These are phyloP conservation scores for Fragum fragum DNA, from an alignment of 2,888 invertebrate species.

Conservation along the genomic window DNA sequence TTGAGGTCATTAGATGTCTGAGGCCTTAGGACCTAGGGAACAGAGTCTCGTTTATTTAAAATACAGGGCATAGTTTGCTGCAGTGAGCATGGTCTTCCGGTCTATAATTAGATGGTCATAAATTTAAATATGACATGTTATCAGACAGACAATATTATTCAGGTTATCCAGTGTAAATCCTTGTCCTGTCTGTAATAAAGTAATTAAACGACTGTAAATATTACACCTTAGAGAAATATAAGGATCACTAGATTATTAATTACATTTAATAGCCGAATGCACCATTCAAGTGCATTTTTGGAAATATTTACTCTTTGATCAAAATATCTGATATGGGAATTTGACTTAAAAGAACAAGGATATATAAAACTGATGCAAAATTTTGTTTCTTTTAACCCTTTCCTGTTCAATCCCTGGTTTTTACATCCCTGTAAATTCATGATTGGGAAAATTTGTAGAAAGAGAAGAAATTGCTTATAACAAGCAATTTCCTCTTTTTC, in stretches of 20 bases:
- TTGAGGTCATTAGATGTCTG: not conserved
- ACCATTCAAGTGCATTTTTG: too few species aligned
- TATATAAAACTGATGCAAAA: too few species aligned
- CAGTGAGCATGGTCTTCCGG: not conserved
- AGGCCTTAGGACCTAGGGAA: not conserved
- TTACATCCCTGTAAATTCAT: too few species aligned
- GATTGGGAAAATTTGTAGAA: too few species aligned
- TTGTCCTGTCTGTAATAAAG: not conserved
- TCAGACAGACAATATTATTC: not conserved
- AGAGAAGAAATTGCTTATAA: too few species aligned
- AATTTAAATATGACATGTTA: conserved; percentile 3
- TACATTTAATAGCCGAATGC: not conserved
- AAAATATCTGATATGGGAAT: too few species aligned
- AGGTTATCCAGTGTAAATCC: conserved; percentile 3
- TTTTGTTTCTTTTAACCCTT: too few species aligned
- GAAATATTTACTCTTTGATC: too few species aligned
- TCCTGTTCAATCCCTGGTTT: too few species aligned
- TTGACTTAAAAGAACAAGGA: too few species aligned
- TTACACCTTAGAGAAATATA: not conserved
- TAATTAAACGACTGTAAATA: not conserved
- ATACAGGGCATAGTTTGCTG: not conserved
- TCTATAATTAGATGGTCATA: not conserved
- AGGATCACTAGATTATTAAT: not conserved
- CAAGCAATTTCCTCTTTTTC: too few species aligned
- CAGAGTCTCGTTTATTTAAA: not conserved